Evolutionary conservation across 2,888 invertebrate genomes (phyloP).

Genomic region (Lycocerus yunnanus): DNA sequence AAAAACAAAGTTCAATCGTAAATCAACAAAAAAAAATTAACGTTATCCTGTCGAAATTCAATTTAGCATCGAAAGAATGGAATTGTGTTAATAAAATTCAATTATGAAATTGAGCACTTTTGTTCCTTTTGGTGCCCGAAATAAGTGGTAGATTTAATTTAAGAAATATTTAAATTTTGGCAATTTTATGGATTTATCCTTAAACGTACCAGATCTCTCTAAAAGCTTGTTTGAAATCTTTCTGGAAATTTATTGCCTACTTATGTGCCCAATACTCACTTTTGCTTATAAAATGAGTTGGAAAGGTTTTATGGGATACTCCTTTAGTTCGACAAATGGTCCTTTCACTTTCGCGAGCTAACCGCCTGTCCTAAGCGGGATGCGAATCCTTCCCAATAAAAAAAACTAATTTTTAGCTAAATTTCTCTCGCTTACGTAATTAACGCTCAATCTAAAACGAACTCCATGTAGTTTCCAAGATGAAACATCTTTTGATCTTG

Average conservation of each 20-base stretch:
- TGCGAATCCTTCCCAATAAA: neutral
- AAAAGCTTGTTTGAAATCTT: conserved; percentile 1
- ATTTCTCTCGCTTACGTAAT: neutral
- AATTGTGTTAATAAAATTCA: neutral
- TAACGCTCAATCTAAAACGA: neutral
- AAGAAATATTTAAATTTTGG: neutral
- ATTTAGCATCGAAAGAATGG: neutral
- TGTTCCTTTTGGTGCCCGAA: neutral
- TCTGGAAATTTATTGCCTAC: neutral
- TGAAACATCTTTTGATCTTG: neutral
- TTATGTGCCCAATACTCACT: conserved; percentile 5
- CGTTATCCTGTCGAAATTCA: neutral
- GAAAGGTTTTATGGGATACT: neutral
- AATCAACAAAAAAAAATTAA: neutral
- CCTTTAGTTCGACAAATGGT: neutral
- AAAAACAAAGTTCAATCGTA: neutral
- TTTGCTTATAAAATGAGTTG: conserved; percentile 2
- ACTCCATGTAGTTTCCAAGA: neutral
- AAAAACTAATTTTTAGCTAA: neutral
- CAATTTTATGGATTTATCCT: neutral
- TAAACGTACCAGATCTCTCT: conserved; percentile 2
- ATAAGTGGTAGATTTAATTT: neutral
- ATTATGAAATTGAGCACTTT: neutral
- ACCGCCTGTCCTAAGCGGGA: neutral
- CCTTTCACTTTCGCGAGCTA: neutral